Evolutionary conservation across 1,140 invertebrate genomes (phyloP), one percentile per base, ranked within the genome.

Genomic region (Oreohelix idahoensis): DNA sequence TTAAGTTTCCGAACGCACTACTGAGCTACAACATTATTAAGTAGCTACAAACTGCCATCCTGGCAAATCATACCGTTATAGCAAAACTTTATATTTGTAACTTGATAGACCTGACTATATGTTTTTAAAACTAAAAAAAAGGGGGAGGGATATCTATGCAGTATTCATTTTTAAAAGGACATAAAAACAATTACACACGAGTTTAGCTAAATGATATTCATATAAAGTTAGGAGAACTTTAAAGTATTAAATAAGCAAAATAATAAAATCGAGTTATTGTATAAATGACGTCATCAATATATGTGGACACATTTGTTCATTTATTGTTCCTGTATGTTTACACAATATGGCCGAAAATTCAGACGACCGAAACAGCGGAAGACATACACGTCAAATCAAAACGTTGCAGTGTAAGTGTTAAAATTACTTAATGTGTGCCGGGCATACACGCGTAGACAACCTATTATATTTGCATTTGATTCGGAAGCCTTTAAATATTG

Each of bases 241-340:
- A 71, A 4, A 71, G 35, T 36, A 36, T 10, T 71, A 10, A 15
- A 35, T 36, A 8, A 71, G 29, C 23, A 13, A 4, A n/a, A 4
- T 58, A n/a, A 11, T 49, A 49, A 11, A 8, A 49, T 11, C 15
- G 5, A 58, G 23, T 23, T 58, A 5, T n/a, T 58, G 5, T 15
- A 13, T 58, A 36, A 79, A 81, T 81, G 63, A 81, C 79, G 79
- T 81, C 79, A 81, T 81, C 79, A 81, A 81, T 66, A 70, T 13
- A 29, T 38, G 79, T 71, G 32, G 36, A 32, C 66, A 35, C 26
- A 81, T 71, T 71, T 70, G 53, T 39, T 26, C 38, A 51, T 81
- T 71, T 35, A 42, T 32, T 51, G 35, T 81, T 49, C 69, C 39
- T 71, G 66, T 49, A 49, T 81, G 79, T 81, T 79, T 79, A 79